Conservation (phyloP, 1,140 invertebrate genomes). For the Leptinotarsa undecemlineata region DNA sequence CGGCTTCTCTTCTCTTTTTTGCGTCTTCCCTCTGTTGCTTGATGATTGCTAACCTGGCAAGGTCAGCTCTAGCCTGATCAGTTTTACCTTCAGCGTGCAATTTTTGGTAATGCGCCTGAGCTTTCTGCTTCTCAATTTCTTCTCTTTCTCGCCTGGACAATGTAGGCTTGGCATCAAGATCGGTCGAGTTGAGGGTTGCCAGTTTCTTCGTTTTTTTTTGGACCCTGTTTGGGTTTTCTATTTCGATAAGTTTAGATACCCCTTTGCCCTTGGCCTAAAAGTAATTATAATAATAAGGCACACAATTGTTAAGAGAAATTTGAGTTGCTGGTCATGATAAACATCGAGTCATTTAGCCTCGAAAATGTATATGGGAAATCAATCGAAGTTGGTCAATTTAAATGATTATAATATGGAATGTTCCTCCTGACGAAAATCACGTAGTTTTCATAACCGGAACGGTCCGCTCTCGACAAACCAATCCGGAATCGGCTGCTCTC, state of each 20-base stretch:
- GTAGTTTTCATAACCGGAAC: too few relatives aligned
- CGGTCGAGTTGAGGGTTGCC: slow-evolving; percentile 67
- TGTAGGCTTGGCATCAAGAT: slow-evolving; percentile 69
- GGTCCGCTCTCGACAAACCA: too few relatives aligned
- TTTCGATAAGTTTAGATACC: slow-evolving; percentile 42
- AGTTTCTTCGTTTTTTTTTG: slow-evolving; percentile 88
- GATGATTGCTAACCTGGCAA: slow-evolving; percentile 88
- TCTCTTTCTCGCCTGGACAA: slow-evolving; percentile 81
- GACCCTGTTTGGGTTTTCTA: slow-evolving; percentile 77
- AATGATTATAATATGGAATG: too few relatives aligned
- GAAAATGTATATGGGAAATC: too few relatives aligned
- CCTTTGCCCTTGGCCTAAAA: slow-evolving; percentile 38
- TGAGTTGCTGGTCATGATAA: too few relatives aligned
- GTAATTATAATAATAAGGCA: too few relatives aligned
- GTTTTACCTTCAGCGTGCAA: slow-evolving; percentile 93
- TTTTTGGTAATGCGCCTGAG: slow-evolving; percentile 86
- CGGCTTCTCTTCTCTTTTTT: slow-evolving; percentile 84
- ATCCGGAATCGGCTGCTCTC: too few relatives aligned
- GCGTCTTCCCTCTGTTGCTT: slow-evolving; percentile 93
- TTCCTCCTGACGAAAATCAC: too few relatives aligned
- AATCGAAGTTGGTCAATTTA: too few relatives aligned
- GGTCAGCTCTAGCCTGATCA: slow-evolving; percentile 90
- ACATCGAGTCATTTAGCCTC: too few relatives aligned
- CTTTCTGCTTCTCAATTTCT: slow-evolving; percentile 89
- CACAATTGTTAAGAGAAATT: too few relatives aligned